phyloP scores from a whole-genome alignment of 1,140 invertebrate genomes.

The Eulimnadia texana region DNA sequence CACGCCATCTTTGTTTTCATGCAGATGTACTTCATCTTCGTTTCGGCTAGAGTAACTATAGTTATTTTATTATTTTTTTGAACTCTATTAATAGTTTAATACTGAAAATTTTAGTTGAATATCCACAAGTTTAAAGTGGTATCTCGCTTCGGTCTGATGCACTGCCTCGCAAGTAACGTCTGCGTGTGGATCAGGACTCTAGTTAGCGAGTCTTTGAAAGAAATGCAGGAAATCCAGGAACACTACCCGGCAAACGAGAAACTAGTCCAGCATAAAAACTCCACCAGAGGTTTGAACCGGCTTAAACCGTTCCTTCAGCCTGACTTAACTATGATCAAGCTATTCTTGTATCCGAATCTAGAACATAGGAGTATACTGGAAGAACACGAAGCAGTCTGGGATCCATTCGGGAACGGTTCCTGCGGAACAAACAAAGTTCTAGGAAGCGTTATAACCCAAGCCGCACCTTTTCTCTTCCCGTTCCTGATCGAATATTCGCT shows the following conservation, averaged over 20 bases:
- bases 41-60: slow-evolving; percentile 81
- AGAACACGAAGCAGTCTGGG: slow-evolving; percentile 3
- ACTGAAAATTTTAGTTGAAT: slow-evolving; percentile 50
- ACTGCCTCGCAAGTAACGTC: slow-evolving; percentile 91
- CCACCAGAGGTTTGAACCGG: too few species aligned
- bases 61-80: not conserved
- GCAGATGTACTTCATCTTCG: slow-evolving; percentile 98
- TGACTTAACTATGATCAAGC: too few species aligned
- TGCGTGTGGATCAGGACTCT: slow-evolving; percentile 94
- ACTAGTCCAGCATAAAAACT: not conserved
- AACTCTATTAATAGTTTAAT: not conserved
- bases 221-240: slow-evolving; percentile 46
- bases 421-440: slow-evolving; percentile 76
- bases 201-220: slow-evolving; percentile 76
- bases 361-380: not conserved
- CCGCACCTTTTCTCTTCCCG: slow-evolving; percentile 83
- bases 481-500: slow-evolving; percentile 95
- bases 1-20: slow-evolving; percentile 95
- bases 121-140: slow-evolving; percentile 95
- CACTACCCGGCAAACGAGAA: slow-evolving; percentile 11
- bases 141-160: slow-evolving; percentile 95
- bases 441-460: slow-evolving; percentile 79
- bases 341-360: too few species aligned
- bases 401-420: slow-evolving; percentile 25
- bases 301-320: too few species aligned